These are phyloP conservation scores for Euphydryas editha DNA, from an alignment of 2,888 invertebrate species.

Conservation along the genomic window DNA sequence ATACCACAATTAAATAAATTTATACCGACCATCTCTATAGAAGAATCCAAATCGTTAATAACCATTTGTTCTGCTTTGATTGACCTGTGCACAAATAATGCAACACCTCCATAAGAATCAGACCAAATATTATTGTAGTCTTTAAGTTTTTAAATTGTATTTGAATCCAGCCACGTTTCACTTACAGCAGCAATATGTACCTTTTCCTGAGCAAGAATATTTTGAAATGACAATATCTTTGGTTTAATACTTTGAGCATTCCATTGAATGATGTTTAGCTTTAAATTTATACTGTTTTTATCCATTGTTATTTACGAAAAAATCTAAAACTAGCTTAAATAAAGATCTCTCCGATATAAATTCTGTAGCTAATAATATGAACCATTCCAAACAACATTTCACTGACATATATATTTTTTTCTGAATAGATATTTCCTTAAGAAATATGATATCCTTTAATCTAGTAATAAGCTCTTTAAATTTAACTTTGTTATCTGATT, in stretches of 20 bases:
- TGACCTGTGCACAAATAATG: neutral
- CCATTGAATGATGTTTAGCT: constrained; percentile 20
- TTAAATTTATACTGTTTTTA: neutral
- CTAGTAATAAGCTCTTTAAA: neutral
- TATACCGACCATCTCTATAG: neutral
- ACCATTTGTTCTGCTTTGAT: neutral
- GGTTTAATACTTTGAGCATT: constrained; percentile 26
- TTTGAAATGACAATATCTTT: constrained; percentile 12
- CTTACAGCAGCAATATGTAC: constrained; percentile 45
- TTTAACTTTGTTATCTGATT: neutral
- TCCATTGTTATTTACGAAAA: constrained; percentile 9
- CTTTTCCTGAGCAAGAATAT: constrained; percentile 30
- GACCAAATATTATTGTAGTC: neutral
- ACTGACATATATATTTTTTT: too few species aligned
- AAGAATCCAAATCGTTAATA: neutral
- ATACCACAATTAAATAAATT: neutral
- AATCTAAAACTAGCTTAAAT: too few species aligned
- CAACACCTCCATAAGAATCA: neutral
- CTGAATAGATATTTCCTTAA: too few species aligned
- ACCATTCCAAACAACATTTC: too few species aligned
- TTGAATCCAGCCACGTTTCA: constrained; percentile 30
- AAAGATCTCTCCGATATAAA: too few species aligned
- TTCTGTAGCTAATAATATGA: too few species aligned
- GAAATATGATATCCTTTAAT: neutral
- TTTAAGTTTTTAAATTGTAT: constrained; percentile 12